A percentile compares a stretch with the other conserved stretches of the same genome.
phyloP scores from a whole-genome alignment of 2,797 vertebrate genomes.

The Sparidentex hasta region DNA sequence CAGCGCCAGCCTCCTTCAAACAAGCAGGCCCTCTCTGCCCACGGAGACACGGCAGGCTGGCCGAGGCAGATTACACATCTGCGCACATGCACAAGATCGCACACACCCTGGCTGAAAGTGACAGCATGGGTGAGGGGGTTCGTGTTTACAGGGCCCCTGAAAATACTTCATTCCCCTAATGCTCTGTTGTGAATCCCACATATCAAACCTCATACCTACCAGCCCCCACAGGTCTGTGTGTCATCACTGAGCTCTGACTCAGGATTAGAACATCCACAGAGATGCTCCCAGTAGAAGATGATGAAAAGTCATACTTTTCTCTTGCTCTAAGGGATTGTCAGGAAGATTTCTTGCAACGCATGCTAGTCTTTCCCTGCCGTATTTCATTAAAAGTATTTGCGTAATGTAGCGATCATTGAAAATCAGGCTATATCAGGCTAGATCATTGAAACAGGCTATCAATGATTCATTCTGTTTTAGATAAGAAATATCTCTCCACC shows the following conservation, averaged over 20 bases:
- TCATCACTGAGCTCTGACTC: conserved; percentile 50
- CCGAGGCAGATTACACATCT: conserved; percentile 79
- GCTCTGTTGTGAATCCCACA: conserved; percentile 41
- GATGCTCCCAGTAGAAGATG: background rate
- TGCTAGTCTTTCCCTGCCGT: background rate
- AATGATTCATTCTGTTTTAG: background rate
- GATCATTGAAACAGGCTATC: background rate
- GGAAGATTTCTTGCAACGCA: conserved; percentile 3
- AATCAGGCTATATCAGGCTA: too few species aligned
- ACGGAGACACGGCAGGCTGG: conserved; percentile 75
- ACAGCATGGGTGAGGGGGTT: conserved; percentile 53
- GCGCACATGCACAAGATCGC: conserved; percentile 47
- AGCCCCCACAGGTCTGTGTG: conserved; percentile 29
- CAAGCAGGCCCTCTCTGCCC: conserved; percentile 60
- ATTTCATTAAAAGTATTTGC: background rate
- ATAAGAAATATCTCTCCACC: conserved; percentile 10
- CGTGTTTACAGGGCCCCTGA: conserved; percentile 52
- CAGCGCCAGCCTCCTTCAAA: conserved; percentile 70
- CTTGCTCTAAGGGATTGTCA: conserved; percentile 16
- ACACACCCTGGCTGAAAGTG: conserved; percentile 44
- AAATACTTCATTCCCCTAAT: conserved; percentile 61
- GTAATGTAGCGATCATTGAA: too few species aligned
- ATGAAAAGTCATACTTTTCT: background rate
- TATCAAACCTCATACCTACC: conserved; percentile 45
- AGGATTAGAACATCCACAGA: conserved; percentile 35